Conservation (phyloP, 1,140 invertebrate genomes). For the Chelonus insularis region DNA sequence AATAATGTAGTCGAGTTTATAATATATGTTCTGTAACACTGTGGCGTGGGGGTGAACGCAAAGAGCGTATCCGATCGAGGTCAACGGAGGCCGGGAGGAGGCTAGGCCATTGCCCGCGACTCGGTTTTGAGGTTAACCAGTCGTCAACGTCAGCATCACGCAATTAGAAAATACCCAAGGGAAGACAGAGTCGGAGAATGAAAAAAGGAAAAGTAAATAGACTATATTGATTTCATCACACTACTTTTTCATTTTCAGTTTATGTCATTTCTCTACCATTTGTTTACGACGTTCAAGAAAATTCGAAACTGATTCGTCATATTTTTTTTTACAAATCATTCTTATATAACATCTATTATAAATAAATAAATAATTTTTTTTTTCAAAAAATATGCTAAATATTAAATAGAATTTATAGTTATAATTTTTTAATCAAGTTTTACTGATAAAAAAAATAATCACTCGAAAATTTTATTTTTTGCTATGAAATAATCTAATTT, state of each 20-base stretch:
- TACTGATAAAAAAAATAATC: too few relatives aligned
- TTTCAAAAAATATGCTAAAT: too few relatives aligned
- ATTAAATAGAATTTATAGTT: too few relatives aligned
- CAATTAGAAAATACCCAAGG: constrained; percentile 51
- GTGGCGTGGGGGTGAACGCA: not conserved
- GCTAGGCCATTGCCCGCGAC: constrained; percentile 53
- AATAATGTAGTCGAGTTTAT: not conserved
- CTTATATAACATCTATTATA: too few relatives aligned
- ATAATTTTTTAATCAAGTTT: too few relatives aligned
- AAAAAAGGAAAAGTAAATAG: constrained; percentile 4
- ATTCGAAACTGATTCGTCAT: too few relatives aligned
- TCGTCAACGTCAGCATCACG: constrained; percentile 38
- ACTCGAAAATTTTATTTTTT: too few relatives aligned
- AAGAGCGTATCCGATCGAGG: constrained; percentile 47
- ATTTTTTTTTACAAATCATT: too few relatives aligned
- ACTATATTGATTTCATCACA: not conserved
- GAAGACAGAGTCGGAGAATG: not conserved
- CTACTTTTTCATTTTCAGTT: not conserved
- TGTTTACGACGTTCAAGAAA: too few relatives aligned
- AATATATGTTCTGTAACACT: not conserved
- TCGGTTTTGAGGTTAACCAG: constrained; percentile 54
- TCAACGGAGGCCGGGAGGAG: constrained; percentile 50
- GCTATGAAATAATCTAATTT: too few relatives aligned
- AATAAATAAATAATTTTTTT: too few relatives aligned
- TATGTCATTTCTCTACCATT: too few relatives aligned